phyloP scores from a whole-genome alignment of 2,888 invertebrate species.

The Lottia gigantea region DNA sequence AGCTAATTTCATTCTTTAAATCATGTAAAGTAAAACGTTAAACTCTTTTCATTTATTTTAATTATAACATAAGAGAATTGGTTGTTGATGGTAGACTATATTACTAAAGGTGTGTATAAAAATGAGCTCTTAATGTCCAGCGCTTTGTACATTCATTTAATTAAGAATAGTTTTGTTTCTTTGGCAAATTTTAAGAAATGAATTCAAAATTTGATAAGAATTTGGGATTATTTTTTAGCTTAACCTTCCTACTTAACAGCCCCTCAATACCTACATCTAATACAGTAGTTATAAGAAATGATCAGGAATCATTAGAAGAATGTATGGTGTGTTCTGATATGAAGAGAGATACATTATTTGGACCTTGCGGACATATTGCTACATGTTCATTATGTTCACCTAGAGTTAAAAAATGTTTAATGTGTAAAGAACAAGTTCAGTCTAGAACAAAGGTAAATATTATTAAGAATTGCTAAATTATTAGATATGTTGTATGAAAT shows the following conservation, averaged over 20 bases:
- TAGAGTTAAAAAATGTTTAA: slow-evolving; percentile 92
- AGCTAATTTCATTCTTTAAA: too few relatives aligned
- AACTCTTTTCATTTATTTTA: too few relatives aligned
- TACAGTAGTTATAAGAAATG: slow-evolving; percentile 59
- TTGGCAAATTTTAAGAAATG: too few relatives aligned
- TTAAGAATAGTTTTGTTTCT: too few relatives aligned
- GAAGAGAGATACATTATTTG: slow-evolving; percentile 81
- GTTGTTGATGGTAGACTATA: too few relatives aligned
- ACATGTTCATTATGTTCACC: slow-evolving; percentile 90
- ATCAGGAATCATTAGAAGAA: slow-evolving; percentile 78
- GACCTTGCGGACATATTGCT: slow-evolving; percentile 79
- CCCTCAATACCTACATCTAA: slow-evolving; percentile 55
- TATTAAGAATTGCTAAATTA: background rate
- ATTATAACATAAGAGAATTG: too few relatives aligned
- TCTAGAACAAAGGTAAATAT: slow-evolving; percentile 79
- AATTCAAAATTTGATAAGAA: too few relatives aligned
- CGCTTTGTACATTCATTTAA: too few relatives aligned
- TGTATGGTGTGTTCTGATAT: slow-evolving; percentile 95
- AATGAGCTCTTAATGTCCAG: too few relatives aligned
- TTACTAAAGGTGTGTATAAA: too few relatives aligned
- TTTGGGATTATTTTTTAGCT: slow-evolving; percentile 13
- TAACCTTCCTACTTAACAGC: slow-evolving; percentile 34
- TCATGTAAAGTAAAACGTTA: too few relatives aligned
- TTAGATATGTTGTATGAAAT: too few relatives aligned
- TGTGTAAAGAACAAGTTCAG: slow-evolving; percentile 87